Evolutionary conservation across 2,797 vertebrate species (phyloP), one percentile per base, ranked within the genome.

Genomic region (Anabacerthia variegaticeps): DNA sequence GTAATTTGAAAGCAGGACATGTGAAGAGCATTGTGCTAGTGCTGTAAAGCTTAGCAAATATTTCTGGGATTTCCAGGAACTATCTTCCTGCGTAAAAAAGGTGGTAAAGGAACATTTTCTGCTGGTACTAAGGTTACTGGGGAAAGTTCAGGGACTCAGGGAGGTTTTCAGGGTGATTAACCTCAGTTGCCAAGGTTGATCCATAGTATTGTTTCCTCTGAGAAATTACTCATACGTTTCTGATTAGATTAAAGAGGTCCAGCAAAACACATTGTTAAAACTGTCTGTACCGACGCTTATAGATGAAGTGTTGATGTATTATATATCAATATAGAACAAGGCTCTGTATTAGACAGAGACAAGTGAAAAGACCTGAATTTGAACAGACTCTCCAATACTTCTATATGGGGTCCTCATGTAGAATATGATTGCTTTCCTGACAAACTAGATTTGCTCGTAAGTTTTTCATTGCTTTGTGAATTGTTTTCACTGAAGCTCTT

Each of bases 91-190:
- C 1, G 3, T 86, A 95, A 93, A 68, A 85, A 85, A 65, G 11
- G 36, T 63, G 37, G 37, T 20, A 91, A 92, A 94, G 18, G 81
- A 95, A 93, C 51, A 85, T 89, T 79, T 87, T 85, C 81, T 94
- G 30, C 43, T 48, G 10, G 36, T n/a, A 44, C 67, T 69, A 41
- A 93, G 56, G 81, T 91, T 79, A 67, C 74, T 56, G 59, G 54
- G 74, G 58, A 86, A 92, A 65, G 83, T 80, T 86, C 73, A 86
- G 1, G 58, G 66, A 61, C 69, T 58, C 22, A 5, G 48, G 34
- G 36, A 75, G 43, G 20, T 46, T 90, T 66, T 54, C 3, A 3
- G 54, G 54, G 67, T 69, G 56, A 85, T 79, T 85, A 87, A 89
- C 43, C 77, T 85, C 36, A 37, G 36, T 55, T 91, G 14, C 36